Conservation (phyloP, 1,140 invertebrate species). For the Cydia amplana region DNA sequence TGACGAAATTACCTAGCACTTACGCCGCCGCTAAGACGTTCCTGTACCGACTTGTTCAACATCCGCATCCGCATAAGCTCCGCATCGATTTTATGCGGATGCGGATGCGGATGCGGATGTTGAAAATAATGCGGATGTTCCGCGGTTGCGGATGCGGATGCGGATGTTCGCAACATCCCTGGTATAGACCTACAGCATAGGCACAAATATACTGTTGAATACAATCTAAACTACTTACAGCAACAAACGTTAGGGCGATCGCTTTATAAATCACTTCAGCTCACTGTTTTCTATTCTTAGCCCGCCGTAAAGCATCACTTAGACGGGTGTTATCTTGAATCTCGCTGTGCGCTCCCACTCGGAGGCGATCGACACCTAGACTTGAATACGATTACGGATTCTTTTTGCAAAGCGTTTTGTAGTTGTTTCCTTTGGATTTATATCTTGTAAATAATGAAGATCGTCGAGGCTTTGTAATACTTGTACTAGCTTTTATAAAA, state of each 20-base stretch:
- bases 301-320: not conserved
- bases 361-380: not conserved
- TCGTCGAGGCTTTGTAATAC: not conserved
- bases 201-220: no score
- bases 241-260: not conserved
- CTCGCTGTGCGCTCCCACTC: not conserved
- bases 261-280: not conserved
- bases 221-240: not conserved
- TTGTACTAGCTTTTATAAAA: no score
- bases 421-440: not conserved
- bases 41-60: no score
- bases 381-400: constrained; percentile 1
- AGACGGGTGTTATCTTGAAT: not conserved
- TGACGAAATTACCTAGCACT: no score
- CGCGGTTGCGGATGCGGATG: no score
- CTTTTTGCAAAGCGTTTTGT: not conserved
- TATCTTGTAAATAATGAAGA: not conserved
- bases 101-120: no score
- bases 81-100: no score
- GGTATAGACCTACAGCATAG: no score
- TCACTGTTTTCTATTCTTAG: constrained; percentile 4
- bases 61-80: no score
- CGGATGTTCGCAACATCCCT: no score
- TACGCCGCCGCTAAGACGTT: no score
- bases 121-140: no score